Conservation (phyloP, 2,888 invertebrate genomes). For the Sminthurinus aureus region DNA sequence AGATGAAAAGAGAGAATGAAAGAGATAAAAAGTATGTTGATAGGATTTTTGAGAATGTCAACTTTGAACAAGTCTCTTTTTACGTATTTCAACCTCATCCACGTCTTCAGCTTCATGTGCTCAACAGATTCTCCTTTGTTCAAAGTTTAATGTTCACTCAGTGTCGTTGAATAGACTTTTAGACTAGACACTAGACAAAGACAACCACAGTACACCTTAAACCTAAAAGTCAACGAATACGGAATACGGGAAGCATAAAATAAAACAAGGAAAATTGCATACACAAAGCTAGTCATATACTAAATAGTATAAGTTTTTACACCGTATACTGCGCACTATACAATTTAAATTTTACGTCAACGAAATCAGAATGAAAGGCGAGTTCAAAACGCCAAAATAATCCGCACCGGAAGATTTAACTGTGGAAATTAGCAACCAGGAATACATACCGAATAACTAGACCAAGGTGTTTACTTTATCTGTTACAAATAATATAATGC, state of each 20-base stretch:
- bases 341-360: background rate
- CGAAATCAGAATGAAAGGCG: background rate
- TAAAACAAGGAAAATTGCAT: background rate
- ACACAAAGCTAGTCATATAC: background rate
- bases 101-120: background rate
- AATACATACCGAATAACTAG: background rate
- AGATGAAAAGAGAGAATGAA: background rate
- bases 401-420: background rate
- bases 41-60: background rate
- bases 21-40: background rate
- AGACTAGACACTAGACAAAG: background rate
- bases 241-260: background rate
- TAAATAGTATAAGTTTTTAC: no score
- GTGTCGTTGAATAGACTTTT: background rate
- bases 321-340: background rate
- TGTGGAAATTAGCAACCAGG: background rate
- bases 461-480: conserved; percentile 10
- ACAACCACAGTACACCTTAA: background rate
- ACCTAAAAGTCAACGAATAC: background rate
- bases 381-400: background rate
- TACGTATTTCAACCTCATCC: conserved; percentile 5
- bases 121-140: conserved; percentile 27
- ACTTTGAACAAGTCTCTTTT: conserved; percentile 5
- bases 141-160: background rate
- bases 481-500: conserved; percentile 4